Evolutionary conservation across 2,797 vertebrate species (phyloP).

Genomic region (Sebastes miniatus): DNA sequence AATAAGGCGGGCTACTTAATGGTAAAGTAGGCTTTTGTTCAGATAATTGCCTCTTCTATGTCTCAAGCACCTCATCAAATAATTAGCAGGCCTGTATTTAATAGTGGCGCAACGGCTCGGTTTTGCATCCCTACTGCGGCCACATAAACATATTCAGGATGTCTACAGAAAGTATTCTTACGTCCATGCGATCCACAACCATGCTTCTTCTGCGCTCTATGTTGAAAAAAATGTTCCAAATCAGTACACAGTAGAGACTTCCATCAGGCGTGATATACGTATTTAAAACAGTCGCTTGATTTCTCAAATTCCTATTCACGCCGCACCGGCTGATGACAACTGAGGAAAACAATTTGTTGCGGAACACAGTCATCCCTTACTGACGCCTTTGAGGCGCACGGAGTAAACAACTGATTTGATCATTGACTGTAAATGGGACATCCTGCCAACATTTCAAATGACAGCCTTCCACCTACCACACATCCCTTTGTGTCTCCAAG

Average conservation of each 20-base stretch:
- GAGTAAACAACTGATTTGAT: slow-evolving; percentile 81
- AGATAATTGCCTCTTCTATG: too few species aligned
- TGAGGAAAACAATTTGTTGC: slow-evolving; percentile 21
- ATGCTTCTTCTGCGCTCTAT: not conserved
- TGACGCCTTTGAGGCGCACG: slow-evolving; percentile 51
- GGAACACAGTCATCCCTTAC: slow-evolving; percentile 56
- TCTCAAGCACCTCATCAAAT: fast-evolving
- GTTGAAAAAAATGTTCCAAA: not conserved
- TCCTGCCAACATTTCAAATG: slow-evolving; percentile 69
- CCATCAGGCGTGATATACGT: not conserved
- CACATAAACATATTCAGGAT: not conserved
- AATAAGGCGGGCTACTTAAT: not conserved
- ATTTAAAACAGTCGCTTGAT: not conserved
- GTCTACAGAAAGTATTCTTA: not conserved
- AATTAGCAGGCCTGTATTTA: not conserved
- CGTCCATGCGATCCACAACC: not conserved
- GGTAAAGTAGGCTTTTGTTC: not conserved
- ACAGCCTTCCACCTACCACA: slow-evolving; percentile 61
- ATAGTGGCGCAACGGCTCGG: not conserved
- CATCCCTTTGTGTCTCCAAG: slow-evolving; percentile 49
- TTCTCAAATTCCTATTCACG: not conserved
- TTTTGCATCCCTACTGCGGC: not conserved
- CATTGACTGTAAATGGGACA: slow-evolving; percentile 69
- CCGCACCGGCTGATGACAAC: not conserved
- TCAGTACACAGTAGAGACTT: not conserved